phyloP scores from a whole-genome alignment of 2,888 invertebrate genomes.

The Melinopterus prodromus region DNA sequence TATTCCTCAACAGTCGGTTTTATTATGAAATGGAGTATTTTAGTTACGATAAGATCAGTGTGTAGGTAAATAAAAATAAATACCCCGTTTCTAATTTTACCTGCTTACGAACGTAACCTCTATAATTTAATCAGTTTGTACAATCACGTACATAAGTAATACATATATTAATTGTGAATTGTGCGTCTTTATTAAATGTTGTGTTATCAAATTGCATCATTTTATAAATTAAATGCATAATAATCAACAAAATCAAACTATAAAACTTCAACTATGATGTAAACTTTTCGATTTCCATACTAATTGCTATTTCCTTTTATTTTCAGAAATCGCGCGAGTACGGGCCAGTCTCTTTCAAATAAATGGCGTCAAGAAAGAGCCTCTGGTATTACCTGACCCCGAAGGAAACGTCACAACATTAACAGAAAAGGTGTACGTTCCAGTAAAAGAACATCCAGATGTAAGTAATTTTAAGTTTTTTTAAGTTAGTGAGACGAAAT shows the following conservation, averaged over 20 bases:
- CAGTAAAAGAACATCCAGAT: slow-evolving; percentile 99
- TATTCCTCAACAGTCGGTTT: background rate
- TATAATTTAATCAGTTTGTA: background rate
- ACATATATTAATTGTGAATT: no score
- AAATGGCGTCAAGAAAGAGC: slow-evolving; percentile 96
- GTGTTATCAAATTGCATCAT: background rate
- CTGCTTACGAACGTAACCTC: background rate
- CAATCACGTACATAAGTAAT: background rate
- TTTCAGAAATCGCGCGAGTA: slow-evolving; percentile 98
- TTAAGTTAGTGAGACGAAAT: background rate
- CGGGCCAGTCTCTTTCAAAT: slow-evolving; percentile 98
- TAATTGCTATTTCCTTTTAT: slow-evolving; percentile 53
- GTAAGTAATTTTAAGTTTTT: slow-evolving; percentile 86
- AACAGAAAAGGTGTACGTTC: slow-evolving; percentile 99
- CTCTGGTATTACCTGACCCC: slow-evolving; percentile 88
- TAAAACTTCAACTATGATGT: no score
- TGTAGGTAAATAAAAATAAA: background rate
- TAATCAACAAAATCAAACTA: background rate
- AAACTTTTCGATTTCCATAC: background rate
- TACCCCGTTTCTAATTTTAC: background rate
- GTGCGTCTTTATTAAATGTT: no score
- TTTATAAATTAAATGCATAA: background rate
- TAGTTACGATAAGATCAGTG: background rate
- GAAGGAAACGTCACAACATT: slow-evolving; percentile 91
- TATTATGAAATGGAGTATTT: background rate